These are phyloP conservation scores for Leptinotarsa texana DNA, from an alignment of 1,140 invertebrate species.

Conservation along the genomic window DNA sequence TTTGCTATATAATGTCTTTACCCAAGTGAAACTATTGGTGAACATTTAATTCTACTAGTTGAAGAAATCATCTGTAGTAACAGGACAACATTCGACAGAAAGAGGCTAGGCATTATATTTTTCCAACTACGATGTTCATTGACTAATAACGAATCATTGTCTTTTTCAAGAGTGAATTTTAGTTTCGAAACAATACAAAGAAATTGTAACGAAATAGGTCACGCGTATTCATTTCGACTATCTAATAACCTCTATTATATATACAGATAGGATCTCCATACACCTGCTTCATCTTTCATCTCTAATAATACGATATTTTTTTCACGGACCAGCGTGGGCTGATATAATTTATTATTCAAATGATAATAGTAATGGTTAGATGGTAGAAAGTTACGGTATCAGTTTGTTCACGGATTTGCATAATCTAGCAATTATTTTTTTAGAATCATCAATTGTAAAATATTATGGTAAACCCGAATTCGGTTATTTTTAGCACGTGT, in stretches of 20 bases:
- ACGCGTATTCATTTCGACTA: conserved; percentile 5
- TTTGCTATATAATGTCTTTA: too few species aligned
- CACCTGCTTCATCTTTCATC: conserved; percentile 23
- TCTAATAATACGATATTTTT: conserved; percentile 17
- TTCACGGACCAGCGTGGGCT: conserved; percentile 17
- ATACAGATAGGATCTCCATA: conserved; percentile 14
- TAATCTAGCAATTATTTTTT: conserved; percentile 9
- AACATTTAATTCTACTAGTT: too few species aligned
- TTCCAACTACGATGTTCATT: too few species aligned
- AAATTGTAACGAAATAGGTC: conserved; percentile 6
- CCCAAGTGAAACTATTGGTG: too few species aligned
- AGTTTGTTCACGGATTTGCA: not conserved
- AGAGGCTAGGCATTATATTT: too few species aligned
- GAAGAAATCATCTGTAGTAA: too few species aligned
- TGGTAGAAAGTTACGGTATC: conserved; percentile 9
- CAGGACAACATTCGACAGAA: too few species aligned
- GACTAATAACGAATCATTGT: too few species aligned
- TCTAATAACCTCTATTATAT: conserved; percentile 12
- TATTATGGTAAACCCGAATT: not conserved
- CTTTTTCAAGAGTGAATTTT: too few species aligned
- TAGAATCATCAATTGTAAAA: not conserved
- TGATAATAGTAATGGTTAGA: conserved; percentile 4
- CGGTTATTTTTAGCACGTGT: not conserved
- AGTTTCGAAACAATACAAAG: too few species aligned
- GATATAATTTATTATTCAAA: conserved; percentile 23